Conservation (phyloP, 1,140 invertebrate species). For the Camponotus floridanus region DNA sequence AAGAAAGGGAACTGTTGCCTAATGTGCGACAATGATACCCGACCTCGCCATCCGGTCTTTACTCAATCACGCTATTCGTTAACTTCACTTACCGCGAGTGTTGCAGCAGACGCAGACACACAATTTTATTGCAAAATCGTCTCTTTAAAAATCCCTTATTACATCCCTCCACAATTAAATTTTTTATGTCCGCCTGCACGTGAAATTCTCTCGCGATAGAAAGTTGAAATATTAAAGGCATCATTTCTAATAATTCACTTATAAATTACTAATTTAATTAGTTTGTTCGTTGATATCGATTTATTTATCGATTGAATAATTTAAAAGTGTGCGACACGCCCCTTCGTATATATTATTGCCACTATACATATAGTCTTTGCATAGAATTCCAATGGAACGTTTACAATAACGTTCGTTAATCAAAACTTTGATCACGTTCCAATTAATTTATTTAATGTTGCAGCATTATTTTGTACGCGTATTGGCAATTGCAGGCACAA, state of each 20-base stretch:
- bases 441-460: slow-evolving; percentile 44
- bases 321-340: background rate
- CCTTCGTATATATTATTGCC: background rate
- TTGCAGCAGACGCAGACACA: background rate
- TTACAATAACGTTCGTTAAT: slow-evolving; percentile 39
- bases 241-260: no score
- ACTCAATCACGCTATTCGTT: slow-evolving; percentile 29
- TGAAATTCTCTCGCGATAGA: background rate
- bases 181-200: no score
- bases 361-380: background rate
- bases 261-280: no score
- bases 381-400: slow-evolving; percentile 25
- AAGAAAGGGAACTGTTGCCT: slow-evolving; percentile 21
- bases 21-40: background rate
- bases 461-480: slow-evolving; percentile 27
- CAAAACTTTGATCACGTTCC: slow-evolving; percentile 38
- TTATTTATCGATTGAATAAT: background rate
- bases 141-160: background rate
- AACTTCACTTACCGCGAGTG: background rate
- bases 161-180: no score
- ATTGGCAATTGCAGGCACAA: background rate
- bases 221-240: background rate
- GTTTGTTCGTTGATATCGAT: background rate
- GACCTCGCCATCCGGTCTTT: background rate
- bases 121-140: background rate